Conservation (phyloP, 2,797 vertebrate genomes). For the Tamandua tetradactyla region DNA sequence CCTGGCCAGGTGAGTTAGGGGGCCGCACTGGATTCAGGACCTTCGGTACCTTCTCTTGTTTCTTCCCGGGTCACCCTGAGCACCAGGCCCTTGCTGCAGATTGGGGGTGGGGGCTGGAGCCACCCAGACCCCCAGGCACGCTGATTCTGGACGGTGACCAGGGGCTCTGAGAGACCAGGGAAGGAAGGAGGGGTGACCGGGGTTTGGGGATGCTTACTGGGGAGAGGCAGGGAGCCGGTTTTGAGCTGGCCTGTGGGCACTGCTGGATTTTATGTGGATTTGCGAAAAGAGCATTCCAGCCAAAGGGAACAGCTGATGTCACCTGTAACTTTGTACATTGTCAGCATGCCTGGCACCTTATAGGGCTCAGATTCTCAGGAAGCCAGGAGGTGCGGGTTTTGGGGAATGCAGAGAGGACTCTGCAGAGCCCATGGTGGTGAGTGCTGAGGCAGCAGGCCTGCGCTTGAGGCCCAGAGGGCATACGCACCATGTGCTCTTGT, state of each 20-base stretch:
- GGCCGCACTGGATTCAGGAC: too few relatives aligned
- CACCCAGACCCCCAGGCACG: accelerated
- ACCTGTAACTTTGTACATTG: not conserved
- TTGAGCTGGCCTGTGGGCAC: not conserved
- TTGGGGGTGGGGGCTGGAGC: not conserved
- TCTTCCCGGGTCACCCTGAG: too few relatives aligned
- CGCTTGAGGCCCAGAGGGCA: not conserved
- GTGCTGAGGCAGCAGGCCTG: not conserved
- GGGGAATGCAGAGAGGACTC: too few relatives aligned
- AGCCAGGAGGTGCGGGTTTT: not conserved
- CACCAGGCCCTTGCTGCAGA: not conserved
- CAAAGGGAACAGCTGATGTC: not conserved
- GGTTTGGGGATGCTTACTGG: not conserved
- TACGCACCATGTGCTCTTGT: accelerated
- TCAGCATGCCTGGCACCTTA: too few relatives aligned
- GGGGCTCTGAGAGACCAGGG: too few relatives aligned
- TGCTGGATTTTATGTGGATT: not conserved
- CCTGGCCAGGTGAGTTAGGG: too few relatives aligned
- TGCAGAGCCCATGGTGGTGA: accelerated
- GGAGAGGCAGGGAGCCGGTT: too few relatives aligned
- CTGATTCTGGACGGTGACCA: accelerated
- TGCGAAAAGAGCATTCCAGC: not conserved
- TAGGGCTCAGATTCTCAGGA: not conserved
- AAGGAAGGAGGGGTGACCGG: not conserved
- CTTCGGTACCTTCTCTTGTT: too few relatives aligned